phyloP scores from a whole-genome alignment of 2,113 vertebrate genomes.

The Anguilla rostrata region DNA sequence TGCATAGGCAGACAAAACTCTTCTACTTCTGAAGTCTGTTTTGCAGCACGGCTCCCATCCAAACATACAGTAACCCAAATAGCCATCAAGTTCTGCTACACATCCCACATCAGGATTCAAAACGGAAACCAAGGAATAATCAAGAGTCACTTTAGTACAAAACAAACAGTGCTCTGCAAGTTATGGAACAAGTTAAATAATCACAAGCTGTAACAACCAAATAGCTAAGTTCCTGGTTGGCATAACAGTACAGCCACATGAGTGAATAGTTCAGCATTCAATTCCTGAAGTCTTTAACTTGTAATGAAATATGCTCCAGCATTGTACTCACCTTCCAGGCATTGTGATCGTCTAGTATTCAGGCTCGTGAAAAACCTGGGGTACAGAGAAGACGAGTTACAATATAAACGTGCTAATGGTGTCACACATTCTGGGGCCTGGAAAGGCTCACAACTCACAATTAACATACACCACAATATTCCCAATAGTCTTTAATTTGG shows the following conservation, averaged over 20 bases:
- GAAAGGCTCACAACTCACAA: background rate
- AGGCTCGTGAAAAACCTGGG: constrained; percentile 72
- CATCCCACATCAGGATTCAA: background rate
- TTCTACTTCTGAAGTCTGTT: too few species aligned
- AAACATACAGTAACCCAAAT: background rate
- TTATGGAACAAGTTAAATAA: too few species aligned
- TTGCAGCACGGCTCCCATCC: background rate
- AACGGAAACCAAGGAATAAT: background rate
- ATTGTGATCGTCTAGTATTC: constrained; percentile 69
- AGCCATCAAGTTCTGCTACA: background rate
- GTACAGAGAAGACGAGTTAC: constrained; percentile 21
- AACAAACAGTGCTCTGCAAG: too few species aligned
- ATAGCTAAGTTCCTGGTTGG: too few species aligned
- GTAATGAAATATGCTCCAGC: background rate
- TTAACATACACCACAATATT: background rate
- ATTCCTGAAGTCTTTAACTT: too few species aligned
- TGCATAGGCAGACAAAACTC: too few species aligned
- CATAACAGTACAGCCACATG: too few species aligned
- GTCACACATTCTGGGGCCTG: background rate
- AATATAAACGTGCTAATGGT: too few species aligned
- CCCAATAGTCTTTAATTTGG: background rate
- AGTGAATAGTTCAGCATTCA: too few species aligned
- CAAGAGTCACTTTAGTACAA: too few species aligned
- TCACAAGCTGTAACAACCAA: too few species aligned
- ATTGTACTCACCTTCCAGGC: constrained; percentile 85